Percentiles rank a stretch among this genome's conserved stretches.
phyloP scores from a whole-genome alignment of 2,888 invertebrate genomes.

The Eupithecia inturbata region DNA sequence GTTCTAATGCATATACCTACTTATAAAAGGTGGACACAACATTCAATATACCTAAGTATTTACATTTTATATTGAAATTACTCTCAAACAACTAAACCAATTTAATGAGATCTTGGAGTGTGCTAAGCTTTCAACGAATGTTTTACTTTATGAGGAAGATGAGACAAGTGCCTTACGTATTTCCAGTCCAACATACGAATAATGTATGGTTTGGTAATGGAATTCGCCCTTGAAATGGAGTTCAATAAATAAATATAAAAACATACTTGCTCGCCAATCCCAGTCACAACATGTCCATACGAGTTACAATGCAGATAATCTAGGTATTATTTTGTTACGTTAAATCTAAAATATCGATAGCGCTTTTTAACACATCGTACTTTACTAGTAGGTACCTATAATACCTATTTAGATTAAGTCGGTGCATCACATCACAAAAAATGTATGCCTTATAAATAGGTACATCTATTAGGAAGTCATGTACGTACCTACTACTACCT shows the following conservation, averaged over 20 bases:
- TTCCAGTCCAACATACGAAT: background rate
- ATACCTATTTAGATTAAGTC: background rate
- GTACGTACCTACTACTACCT: background rate
- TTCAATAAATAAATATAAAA: slow-evolving; percentile 33
- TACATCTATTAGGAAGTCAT: background rate
- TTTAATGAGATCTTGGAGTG: background rate
- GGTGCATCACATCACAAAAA: background rate
- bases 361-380: background rate
- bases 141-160: background rate
- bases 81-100: background rate
- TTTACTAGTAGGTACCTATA: background rate
- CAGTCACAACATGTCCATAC: slow-evolving; percentile 56
- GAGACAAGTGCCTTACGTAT: background rate
- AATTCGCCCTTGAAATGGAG: slow-evolving; percentile 40
- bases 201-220: slow-evolving; percentile 28
- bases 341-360: slow-evolving; percentile 14
- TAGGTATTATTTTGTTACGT: slow-evolving; percentile 29
- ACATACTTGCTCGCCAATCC: slow-evolving; percentile 37
- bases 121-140: background rate
- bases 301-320: slow-evolving; percentile 40
- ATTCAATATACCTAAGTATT: too few species aligned
- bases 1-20: too few species aligned
- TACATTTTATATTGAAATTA: too few species aligned
- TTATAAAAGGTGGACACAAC: too few species aligned
- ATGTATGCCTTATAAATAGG: background rate